Conservation (phyloP, 2,113 vertebrate genomes). For the Trinectes maculatus region DNA sequence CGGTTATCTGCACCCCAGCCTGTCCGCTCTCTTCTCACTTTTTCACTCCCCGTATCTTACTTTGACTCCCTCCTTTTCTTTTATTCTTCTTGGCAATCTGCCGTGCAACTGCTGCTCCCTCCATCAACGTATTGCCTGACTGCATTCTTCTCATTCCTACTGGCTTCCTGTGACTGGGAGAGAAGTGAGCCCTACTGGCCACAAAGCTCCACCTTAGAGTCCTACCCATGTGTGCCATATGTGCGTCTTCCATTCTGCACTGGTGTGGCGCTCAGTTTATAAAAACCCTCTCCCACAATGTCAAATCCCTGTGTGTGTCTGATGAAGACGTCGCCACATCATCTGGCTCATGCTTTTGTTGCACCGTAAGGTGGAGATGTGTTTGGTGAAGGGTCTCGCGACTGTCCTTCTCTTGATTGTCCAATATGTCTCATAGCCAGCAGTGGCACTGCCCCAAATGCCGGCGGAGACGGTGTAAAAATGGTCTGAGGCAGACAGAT, state of each 20-base stretch:
- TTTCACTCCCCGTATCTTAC: slow-evolving; percentile 36
- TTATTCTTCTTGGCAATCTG: slow-evolving; percentile 62
- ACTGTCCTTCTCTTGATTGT: neutral
- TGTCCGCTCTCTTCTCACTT: slow-evolving; percentile 13
- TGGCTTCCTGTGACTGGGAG: slow-evolving; percentile 76
- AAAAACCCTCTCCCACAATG: neutral
- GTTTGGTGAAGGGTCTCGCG: neutral
- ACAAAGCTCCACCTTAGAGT: slow-evolving; percentile 65
- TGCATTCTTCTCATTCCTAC: slow-evolving; percentile 80
- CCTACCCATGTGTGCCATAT: slow-evolving; percentile 45
- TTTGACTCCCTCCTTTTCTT: slow-evolving; percentile 39
- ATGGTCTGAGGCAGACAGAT: slow-evolving; percentile 15
- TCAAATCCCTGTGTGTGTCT: neutral
- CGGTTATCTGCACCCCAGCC: neutral
- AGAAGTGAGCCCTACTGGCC: slow-evolving; percentile 62
- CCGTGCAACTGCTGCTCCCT: slow-evolving; percentile 73
- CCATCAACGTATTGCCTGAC: slow-evolving; percentile 73
- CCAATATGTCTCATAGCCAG: neutral
- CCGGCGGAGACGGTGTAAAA: neutral
- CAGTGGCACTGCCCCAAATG: slow-evolving; percentile 2
- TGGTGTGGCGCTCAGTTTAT: slow-evolving; percentile 10
- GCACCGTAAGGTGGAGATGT: neutral
- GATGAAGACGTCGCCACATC: neutral
- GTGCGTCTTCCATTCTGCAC: slow-evolving; percentile 24
- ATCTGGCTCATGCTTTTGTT: neutral